Evolutionary conservation across 2,888 invertebrate species (phyloP), one percentile per base, ranked within the genome.

Genomic region (Drosophila falleni): DNA sequence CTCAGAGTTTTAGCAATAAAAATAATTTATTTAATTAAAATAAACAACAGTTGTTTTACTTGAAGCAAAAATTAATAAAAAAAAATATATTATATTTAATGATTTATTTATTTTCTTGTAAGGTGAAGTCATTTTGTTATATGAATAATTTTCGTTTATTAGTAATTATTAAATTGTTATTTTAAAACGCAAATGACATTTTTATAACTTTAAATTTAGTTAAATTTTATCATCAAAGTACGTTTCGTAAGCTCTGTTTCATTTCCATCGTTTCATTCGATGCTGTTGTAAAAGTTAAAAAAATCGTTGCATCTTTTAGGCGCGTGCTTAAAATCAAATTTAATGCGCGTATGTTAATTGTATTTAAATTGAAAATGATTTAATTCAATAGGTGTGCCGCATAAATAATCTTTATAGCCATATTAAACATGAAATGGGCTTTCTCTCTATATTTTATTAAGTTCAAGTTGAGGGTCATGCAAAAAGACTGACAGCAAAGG

Each of bases 391-490:
- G 55, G 55, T 23, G 37, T 46, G 19, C 16, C 8, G 11, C 41
- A 35, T 39, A 66, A 42, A 49, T 55, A 60, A 56, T 29, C 51
- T 59, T 37, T 29, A 61, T 56, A 29, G 15, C 15, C 33, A 59
- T 15, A 60, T 37, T 41, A 31, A 53, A 50, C 60, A 37, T 6
- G 33, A 19, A 35, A 42, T 10, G 35, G 35, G 59, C 78, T 76
- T 76, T 78, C 76, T 51, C 76, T 41, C 6, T 37, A 13, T 13
- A 42, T n/a, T 13, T 44, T 26, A 10, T 47, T 59, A 73, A 83
- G 86, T 85, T 85, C 86, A 85, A 88, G 85, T 86, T 85, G 80
- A 87, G 81, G 88, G 79, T 88, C 86, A 80, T 46, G 42, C 39
- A 26, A 42, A 42, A 44, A 56, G 31, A 33, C 31, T 31, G n/a